Percentiles rank a stretch among this genome's conserved stretches.
These are phyloP conservation scores for Kryptopterus vitreolus DNA, from an alignment of 2,797 vertebrate genomes.

Conservation along the genomic window DNA sequence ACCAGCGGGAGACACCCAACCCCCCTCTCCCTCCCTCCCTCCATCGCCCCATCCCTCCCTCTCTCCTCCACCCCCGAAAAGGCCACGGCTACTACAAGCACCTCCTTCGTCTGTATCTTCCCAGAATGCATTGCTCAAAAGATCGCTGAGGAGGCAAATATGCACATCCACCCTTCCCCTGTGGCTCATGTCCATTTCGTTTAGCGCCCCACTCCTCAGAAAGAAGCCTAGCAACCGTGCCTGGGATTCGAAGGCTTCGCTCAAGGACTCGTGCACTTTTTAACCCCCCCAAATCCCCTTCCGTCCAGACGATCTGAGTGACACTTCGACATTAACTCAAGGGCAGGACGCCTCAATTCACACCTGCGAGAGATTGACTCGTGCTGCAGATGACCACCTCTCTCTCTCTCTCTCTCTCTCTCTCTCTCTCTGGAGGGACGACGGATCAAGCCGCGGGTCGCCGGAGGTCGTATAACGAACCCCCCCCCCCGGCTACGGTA, in stretches of 20 bases:
- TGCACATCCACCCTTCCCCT: conserved; percentile 67
- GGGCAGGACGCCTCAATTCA: conserved; percentile 47
- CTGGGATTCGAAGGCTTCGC: background rate
- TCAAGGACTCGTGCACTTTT: conserved; percentile 49
- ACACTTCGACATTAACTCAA: conserved; percentile 58
- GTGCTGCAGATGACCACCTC: conserved; percentile 43
- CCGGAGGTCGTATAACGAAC: conserved; percentile 65
- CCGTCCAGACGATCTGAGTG: conserved; percentile 46
- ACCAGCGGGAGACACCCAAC: conserved; percentile 64
- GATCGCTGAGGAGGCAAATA: conserved; percentile 61
- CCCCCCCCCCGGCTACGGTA: conserved; percentile 63
- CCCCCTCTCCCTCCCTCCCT: no score
- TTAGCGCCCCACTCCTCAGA: conserved; percentile 53
- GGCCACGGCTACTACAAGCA: conserved; percentile 50
- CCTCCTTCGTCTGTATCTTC: conserved; percentile 57
- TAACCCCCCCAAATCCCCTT: conserved; percentile 44
- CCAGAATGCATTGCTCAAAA: conserved; percentile 66
- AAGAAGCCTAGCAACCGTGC: conserved; percentile 56
- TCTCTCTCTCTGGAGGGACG: conserved; percentile 56
- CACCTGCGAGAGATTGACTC: conserved; percentile 43
- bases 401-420: no score
- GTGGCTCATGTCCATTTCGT: conserved; percentile 57
- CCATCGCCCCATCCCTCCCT: no score
- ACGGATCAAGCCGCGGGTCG: conserved; percentile 59
- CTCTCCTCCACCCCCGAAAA: conserved; percentile 46